phyloP scores from a whole-genome alignment of 1,140 invertebrate species.

The Pararge aegeria region DNA sequence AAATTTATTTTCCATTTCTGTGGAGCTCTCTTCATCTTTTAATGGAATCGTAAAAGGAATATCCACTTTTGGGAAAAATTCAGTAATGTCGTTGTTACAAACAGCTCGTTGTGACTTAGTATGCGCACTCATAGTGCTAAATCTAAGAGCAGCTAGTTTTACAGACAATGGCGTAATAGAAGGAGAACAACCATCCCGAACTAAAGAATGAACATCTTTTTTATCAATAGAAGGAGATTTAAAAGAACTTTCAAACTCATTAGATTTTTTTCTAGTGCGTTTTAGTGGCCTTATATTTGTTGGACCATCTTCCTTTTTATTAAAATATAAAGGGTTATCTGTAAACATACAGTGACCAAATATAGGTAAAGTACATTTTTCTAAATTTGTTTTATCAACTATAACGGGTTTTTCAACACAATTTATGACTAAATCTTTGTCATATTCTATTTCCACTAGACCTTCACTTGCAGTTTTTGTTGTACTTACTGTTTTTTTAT shows the following conservation, averaged over 20 bases:
- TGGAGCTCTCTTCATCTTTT: slow-evolving; percentile 67
- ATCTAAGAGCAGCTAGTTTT: slow-evolving; percentile 68
- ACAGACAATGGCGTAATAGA: slow-evolving; percentile 65
- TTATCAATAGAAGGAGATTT: slow-evolving; percentile 71
- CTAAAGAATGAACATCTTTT: slow-evolving; percentile 59
- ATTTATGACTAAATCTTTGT: slow-evolving; percentile 63
- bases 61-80: slow-evolving; percentile 68
- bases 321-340: slow-evolving; percentile 69
- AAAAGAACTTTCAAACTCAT: slow-evolving; percentile 72
- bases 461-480: slow-evolving; percentile 57
- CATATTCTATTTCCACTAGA: slow-evolving; percentile 71
- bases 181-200: slow-evolving; percentile 69
- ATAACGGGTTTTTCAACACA: slow-evolving; percentile 64
- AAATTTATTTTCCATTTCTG: slow-evolving; percentile 75
- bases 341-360: slow-evolving; percentile 69
- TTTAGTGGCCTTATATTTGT: slow-evolving; percentile 61
- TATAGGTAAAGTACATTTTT: slow-evolving; percentile 67
- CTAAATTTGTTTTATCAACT: slow-evolving; percentile 41
- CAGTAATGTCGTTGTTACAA: slow-evolving; percentile 48
- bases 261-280: slow-evolving; percentile 70
- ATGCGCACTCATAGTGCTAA: slow-evolving; percentile 70
- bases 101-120: slow-evolving; percentile 53
- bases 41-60: slow-evolving; percentile 60
- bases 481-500: slow-evolving; percentile 51
- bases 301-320: slow-evolving; percentile 52